Evolutionary conservation across 1,140 invertebrate species (phyloP).

Genomic region (Heliothis subflexa): DNA sequence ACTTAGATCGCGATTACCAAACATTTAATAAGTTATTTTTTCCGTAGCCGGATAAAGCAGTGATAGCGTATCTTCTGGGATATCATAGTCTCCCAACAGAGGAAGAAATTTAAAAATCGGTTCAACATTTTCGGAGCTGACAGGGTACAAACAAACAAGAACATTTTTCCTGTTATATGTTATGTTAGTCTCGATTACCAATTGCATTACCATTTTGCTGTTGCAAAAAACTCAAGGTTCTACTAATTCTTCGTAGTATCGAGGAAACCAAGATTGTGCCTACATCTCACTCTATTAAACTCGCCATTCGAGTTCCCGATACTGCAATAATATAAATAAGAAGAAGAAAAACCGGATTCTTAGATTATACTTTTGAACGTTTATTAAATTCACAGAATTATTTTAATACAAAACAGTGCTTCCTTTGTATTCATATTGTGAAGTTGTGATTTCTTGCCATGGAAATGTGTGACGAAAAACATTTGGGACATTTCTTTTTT

Average conservation of each 20-base stretch:
- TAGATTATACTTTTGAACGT: neutral
- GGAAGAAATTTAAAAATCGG: too few species aligned
- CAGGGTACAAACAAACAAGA: too few species aligned
- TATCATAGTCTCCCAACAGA: too few species aligned
- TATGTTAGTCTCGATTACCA: too few species aligned
- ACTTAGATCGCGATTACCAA: too few species aligned
- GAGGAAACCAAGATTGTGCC: neutral
- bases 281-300: neutral
- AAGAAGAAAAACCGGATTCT: conserved; percentile 14
- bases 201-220: neutral
- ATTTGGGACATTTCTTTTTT: conserved; percentile 62
- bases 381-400: neutral
- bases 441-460: conserved; percentile 2
- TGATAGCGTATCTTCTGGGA: too few species aligned
- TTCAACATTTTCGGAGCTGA: too few species aligned
- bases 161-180: too few species aligned
- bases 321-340: neutral
- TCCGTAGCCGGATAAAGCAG: too few species aligned
- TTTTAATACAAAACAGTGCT: conserved; percentile 18
- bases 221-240: neutral
- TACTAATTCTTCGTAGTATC: neutral
- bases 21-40: too few species aligned
- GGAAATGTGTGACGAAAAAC: conserved; percentile 36
- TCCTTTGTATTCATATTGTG: neutral
- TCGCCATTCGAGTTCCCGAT: neutral